Percentiles rank a stretch among this genome's conserved stretches.
Evolutionary conservation across 1,140 invertebrate genomes (phyloP).

Genomic region (Cydia fagiglandana): DNA sequence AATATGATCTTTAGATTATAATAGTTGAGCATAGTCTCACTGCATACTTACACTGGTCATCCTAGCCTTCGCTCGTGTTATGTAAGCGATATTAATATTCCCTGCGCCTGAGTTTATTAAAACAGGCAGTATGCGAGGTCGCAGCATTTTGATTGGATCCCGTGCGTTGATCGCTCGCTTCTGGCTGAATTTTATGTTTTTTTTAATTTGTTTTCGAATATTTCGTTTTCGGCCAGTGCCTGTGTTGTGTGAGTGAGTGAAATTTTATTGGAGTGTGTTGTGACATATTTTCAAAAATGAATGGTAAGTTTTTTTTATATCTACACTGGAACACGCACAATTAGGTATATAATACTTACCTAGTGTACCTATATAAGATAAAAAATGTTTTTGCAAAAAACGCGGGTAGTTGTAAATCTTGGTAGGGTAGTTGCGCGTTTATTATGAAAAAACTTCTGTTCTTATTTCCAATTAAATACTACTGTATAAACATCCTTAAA

Average conservation of each 20-base stretch:
- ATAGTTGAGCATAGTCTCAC: no score
- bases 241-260: constrained; percentile 22
- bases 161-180: constrained; percentile 15
- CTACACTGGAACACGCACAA: background rate
- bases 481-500: no score
- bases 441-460: no score
- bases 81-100: background rate
- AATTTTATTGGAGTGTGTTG: background rate
- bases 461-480: no score
- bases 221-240: background rate
- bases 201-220: constrained; percentile 6
- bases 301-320: background rate
- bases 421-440: no score
- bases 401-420: background rate
- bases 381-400: background rate
- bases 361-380: background rate
- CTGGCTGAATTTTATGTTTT: background rate
- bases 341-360: no score
- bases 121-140: background rate
- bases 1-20: no score
- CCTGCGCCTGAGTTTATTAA: constrained; percentile 20
- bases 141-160: constrained; percentile 22
- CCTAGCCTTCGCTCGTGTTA: background rate
- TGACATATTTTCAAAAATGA: background rate
- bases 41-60: no score